A percentile compares a stretch with the other conserved stretches of the same genome.
phyloP scores from a whole-genome alignment of 2,888 invertebrate genomes.

The Amblyteles armatorius region DNA sequence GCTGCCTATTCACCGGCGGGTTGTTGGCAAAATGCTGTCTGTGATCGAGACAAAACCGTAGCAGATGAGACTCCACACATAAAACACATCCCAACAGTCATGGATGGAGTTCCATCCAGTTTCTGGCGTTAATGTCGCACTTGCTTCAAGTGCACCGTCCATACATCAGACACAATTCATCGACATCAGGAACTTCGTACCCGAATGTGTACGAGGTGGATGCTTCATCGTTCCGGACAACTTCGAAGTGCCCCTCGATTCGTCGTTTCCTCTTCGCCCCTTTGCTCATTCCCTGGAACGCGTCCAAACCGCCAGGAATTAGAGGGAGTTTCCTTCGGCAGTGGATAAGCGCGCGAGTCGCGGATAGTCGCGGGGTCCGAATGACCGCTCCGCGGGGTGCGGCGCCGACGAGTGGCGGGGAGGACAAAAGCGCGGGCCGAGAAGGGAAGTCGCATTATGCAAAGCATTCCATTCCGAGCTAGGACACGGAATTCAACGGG shows the following conservation, averaged over 20 bases:
- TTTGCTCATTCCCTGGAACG: conserved; percentile 73
- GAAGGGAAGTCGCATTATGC: conserved; percentile 78
- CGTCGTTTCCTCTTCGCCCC: conserved; percentile 9
- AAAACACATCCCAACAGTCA: neutral
- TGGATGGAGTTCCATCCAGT: neutral
- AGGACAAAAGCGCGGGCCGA: conserved; percentile 66
- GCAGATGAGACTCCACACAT: neutral
- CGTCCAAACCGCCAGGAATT: conserved; percentile 80
- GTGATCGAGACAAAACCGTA: neutral
- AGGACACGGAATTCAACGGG: conserved; percentile 75
- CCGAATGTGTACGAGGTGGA: neutral
- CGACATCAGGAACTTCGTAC: conserved; percentile 47
- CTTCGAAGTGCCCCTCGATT: neutral
- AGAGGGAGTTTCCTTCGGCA: conserved; percentile 76
- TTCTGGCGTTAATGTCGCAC: neutral
- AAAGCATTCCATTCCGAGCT: conserved; percentile 79
- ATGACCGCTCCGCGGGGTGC: conserved; percentile 52
- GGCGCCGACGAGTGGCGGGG: neutral
- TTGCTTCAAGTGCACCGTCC: conserved; percentile 27
- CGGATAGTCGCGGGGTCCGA: conserved; percentile 48
- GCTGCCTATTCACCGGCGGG: no score
- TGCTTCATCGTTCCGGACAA: neutral
- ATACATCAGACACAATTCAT: conserved; percentile 40
- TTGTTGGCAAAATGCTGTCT: no score
- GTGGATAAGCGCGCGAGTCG: conserved; percentile 57